Evolutionary conservation across 2,113 vertebrate genomes (phyloP), one percentile per base, ranked within the genome.

Genomic region (Uropsilus gracilis): DNA sequence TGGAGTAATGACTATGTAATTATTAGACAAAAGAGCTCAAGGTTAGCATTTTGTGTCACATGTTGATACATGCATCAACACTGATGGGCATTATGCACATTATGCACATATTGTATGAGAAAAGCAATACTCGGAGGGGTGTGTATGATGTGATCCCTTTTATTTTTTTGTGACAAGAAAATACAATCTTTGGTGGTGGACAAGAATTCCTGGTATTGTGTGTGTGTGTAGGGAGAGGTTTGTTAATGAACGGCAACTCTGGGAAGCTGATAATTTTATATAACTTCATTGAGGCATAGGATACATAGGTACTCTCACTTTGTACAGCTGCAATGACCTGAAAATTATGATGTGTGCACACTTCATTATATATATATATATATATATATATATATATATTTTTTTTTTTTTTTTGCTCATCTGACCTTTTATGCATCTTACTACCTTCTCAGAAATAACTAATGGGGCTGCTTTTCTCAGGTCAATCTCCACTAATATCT

Each of bases 171-270:
- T 5, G 83, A 5, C 13, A 48, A 63, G 32, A 61, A 86, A 59
- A 77, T 16, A 0, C 4, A 73, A 72, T 78, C 24, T 72, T 73
- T 53, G 26, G 4, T 59, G 24, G 86, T 24, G 39, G 5, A 53
- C 77, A 37, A 76, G 3, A 73, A 30, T 34, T 64, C 30, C 30
- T 10, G 6, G 53, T 6, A 3, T 6, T 55, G 53, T 55, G 53
- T 55, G 53, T 22, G 13, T 44, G 20, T 11, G 3, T 34, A 0
- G 7, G 7, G 12, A 10, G 0, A 12, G 22, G 3, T 1, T 1
- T 37, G 1, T 46, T 66, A 28, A 61, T 2, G 73, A 28, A n/a
- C 28, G 26, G 76, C n/a, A 28, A 9, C 20, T 90, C 46, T 66
- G 28, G 28, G 17, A 73, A 20, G 2, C 32, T n/a, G 10, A 4